Percentiles rank a stretch among this genome's conserved stretches.
Evolutionary conservation across 2,888 invertebrate genomes (phyloP).

Genomic region (Spodoptera exigua): DNA sequence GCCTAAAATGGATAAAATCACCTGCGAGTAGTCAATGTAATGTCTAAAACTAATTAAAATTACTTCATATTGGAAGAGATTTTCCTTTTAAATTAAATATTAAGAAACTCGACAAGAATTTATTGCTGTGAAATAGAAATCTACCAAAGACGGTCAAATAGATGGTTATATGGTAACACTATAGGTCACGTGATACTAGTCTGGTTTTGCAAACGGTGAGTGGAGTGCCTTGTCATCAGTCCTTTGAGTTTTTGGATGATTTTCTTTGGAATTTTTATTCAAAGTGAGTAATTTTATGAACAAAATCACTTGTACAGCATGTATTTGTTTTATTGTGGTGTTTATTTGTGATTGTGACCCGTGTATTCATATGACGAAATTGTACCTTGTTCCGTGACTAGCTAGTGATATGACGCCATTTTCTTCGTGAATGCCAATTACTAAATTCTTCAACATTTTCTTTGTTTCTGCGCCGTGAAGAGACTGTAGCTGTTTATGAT

Average conservation of each 20-base stretch:
- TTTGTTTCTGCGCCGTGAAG: conserved; percentile 69
- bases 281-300: conserved; percentile 86
- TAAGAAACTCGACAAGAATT: too few relatives aligned
- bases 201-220: conserved; percentile 89
- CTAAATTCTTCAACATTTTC: conserved; percentile 84
- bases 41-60: too few relatives aligned
- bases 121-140: not conserved
- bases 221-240: conserved; percentile 90
- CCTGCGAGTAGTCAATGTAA: too few relatives aligned
- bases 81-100: too few relatives aligned
- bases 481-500: conserved; percentile 51
- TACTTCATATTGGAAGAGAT: too few relatives aligned
- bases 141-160: conserved; percentile 39
- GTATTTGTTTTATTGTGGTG: conserved; percentile 73
- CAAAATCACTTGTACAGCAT: conserved; percentile 74
- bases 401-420: conserved; percentile 90
- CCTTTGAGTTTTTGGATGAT: conserved; percentile 88
- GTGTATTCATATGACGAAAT: conserved; percentile 85
- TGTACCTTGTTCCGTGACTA: conserved; percentile 89
- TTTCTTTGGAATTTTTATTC: conserved; percentile 89
- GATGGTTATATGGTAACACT: conserved; percentile 62
- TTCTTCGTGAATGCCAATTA: conserved; percentile 90
- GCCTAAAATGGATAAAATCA: too few relatives aligned
- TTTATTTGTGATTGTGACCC: conserved; percentile 76
- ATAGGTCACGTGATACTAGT: conserved; percentile 76